Evolutionary conservation across 2,113 vertebrate genomes (phyloP).

Genomic region (Poeciliopsis occidentalis): DNA sequence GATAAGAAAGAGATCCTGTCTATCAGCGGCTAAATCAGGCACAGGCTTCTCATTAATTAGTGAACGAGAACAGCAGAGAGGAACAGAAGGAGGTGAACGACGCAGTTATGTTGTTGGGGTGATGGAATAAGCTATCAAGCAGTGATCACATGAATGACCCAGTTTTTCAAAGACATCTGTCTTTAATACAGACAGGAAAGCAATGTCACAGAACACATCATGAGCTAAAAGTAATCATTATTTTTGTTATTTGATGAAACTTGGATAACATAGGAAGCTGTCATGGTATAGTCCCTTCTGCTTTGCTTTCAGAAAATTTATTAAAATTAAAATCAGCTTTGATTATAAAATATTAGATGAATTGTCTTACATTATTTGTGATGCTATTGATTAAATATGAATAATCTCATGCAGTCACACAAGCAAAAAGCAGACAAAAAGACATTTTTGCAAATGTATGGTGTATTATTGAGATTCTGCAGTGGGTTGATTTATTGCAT

Average conservation of each 20-base stretch:
- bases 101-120: too few relatives aligned
- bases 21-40: constrained; percentile 7
- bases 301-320: neutral
- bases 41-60: neutral
- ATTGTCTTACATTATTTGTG: too few relatives aligned
- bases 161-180: neutral
- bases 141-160: neutral
- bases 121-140: too few relatives aligned
- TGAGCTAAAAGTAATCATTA: neutral
- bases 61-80: neutral
- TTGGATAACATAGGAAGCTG: too few relatives aligned
- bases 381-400: too few relatives aligned
- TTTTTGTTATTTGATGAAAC: too few relatives aligned
- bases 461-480: too few relatives aligned
- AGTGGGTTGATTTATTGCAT: too few relatives aligned
- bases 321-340: neutral
- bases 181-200: neutral
- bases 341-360: neutral
- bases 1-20: neutral
- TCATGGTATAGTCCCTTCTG: too few relatives aligned
- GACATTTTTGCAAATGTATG: too few relatives aligned
- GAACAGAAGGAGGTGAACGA: constrained; percentile 3
- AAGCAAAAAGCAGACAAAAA: too few relatives aligned
- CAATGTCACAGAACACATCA: neutral
- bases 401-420: too few relatives aligned